Conservation (phyloP, 2,888 invertebrate species). For the Kuschelorhynchus macadamiae region DNA sequence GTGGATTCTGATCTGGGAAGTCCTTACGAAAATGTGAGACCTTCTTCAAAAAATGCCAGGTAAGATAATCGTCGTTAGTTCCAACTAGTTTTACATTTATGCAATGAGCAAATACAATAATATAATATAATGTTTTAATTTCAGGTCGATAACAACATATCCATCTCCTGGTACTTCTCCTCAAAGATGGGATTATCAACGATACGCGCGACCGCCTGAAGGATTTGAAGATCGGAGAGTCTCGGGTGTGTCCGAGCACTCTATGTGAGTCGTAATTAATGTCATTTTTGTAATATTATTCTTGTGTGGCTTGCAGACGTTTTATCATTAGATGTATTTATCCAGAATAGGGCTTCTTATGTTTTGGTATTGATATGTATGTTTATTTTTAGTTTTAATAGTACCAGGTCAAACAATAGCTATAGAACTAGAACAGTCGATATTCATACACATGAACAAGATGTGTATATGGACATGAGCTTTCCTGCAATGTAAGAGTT, state of each 20-base stretch:
- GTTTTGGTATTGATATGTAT: slow-evolving; percentile 4
- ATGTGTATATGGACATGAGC: slow-evolving; percentile 44
- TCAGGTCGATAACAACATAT: slow-evolving; percentile 68
- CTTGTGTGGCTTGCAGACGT: no score
- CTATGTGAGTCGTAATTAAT: slow-evolving; percentile 76
- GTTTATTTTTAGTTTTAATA: slow-evolving; percentile 37
- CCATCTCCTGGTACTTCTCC: slow-evolving; percentile 73
- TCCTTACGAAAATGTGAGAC: slow-evolving; percentile 76
- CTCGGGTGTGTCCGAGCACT: slow-evolving; percentile 73
- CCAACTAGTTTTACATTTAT: no score
- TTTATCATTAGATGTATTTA: no score
- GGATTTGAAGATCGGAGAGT: slow-evolving; percentile 71
- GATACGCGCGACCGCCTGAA: slow-evolving; percentile 69
- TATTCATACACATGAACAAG: slow-evolving; percentile 29
- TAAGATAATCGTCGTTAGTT: no score
- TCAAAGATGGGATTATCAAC: slow-evolving; percentile 70
- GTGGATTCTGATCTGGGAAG: slow-evolving; percentile 73
- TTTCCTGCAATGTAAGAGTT: slow-evolving; percentile 38
- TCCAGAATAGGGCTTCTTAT: neutral
- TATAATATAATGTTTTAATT: no score
- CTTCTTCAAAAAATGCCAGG: slow-evolving; percentile 67
- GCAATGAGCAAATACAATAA: no score
- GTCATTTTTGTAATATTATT: no score
- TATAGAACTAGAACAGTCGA: slow-evolving; percentile 19
- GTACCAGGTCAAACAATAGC: slow-evolving; percentile 23